Base-by-base conservation (phyloP, 2,113 vertebrate species). In the Callorhinus ursinus region DNA sequence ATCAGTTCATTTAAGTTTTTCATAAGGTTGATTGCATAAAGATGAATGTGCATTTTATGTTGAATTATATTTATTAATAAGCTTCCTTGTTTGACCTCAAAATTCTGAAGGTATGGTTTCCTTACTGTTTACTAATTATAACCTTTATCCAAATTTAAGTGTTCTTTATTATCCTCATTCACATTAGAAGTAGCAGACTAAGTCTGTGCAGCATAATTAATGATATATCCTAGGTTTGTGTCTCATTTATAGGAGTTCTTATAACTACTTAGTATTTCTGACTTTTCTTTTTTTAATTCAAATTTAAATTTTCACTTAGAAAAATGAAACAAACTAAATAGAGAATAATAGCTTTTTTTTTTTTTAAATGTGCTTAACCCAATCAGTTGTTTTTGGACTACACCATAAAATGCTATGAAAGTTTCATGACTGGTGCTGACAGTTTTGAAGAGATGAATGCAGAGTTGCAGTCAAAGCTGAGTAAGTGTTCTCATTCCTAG, bases 341-440 rank as follows among this genome's bases (percentile, higher is more conserved):
- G 39, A 81, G 65, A 96, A 57, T 87, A 46, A 33, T 86, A 24
- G 46, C 59, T 90, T 86, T 93, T n/a, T 95, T 92, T 95, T 85
- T 87, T 9, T 46, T 46, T 39, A 53, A 97, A 53, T 74, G 88
- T 97, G 63, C 61, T 5, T n/a, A 55, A 90, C 49, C 95, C 42
- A 93, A 57, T 96, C 97, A 99, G 99, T 98, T 99, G 55, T 99
- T 99, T 96, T 71, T 99, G 95, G 99, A 99, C 57, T 99, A 99
- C 84, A 98, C 98, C 49, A 97, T 98, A 82, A 99, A 99, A 82
- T 99, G 99, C 84, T 99, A 99, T 79, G 98, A 98, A 33, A 99
- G 99, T 86, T 99, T 99, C 97, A 99, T 99, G 99, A 98, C 99
- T 86, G 99, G 99, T 8, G 98, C 98, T 0, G 99, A 99, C 97